Conservation (phyloP, 2,888 invertebrate genomes). For the Torymus tubicola region DNA sequence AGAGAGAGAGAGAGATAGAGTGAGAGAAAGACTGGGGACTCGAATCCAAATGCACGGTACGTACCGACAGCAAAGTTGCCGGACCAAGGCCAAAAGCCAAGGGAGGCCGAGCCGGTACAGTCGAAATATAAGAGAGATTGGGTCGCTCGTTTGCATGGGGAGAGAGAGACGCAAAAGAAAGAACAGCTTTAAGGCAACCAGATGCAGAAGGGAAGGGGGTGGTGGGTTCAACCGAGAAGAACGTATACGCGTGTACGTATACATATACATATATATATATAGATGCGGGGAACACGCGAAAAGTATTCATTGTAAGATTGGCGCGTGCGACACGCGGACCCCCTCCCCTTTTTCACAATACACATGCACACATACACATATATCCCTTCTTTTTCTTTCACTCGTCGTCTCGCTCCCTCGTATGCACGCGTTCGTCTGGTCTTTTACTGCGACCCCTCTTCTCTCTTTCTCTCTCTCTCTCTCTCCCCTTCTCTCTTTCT, state of each 20-base stretch:
- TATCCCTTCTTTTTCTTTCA: conserved; percentile 56
- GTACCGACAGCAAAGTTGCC: conserved; percentile 13
- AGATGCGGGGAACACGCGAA: conserved; percentile 68
- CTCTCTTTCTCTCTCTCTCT: conserved; percentile 56
- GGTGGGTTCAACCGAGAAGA: conserved; percentile 57
- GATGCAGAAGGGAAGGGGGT: conserved; percentile 64
- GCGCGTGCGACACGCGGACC: conserved; percentile 75
- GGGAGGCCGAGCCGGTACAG: conserved; percentile 49
- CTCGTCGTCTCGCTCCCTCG: conserved; percentile 60
- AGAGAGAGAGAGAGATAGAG: conserved; percentile 37
- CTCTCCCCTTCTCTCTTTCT: conserved; percentile 67
- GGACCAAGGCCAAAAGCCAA: conserved; percentile 57
- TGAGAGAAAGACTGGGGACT: conserved; percentile 38
- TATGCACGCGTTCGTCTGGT: conserved; percentile 34
- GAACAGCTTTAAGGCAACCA: conserved; percentile 69
- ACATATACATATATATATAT: conserved; percentile 49
- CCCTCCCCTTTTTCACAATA: conserved; percentile 66
- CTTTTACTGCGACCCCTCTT: conserved; percentile 62
- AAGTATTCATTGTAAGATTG: conserved; percentile 75
- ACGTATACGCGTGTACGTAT: conserved; percentile 29
- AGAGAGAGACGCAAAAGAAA: conserved; percentile 58
- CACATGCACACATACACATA: conserved; percentile 24
- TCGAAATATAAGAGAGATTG: conserved; percentile 51
- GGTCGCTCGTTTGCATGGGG: conserved; percentile 52
- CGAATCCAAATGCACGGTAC: background rate